Evolutionary conservation across 2,797 vertebrate genomes (phyloP).

Genomic region (Halcyon chelicuti): DNA sequence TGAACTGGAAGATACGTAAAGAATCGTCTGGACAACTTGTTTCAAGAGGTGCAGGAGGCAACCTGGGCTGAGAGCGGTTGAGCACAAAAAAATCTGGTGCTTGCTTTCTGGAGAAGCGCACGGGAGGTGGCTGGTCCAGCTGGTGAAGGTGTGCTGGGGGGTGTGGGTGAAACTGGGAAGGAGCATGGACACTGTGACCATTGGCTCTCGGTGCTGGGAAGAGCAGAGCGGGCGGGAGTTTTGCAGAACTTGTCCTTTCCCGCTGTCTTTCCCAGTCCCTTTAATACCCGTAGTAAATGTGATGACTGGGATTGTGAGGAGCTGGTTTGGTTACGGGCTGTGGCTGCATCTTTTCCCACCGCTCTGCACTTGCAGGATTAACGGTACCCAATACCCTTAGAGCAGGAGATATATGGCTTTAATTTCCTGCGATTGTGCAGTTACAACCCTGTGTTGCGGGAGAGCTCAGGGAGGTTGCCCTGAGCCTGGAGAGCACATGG

Average conservation of each 20-base stretch:
- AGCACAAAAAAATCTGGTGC: background rate
- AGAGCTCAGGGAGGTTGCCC: background rate
- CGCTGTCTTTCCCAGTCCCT: background rate
- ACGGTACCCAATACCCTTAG: fast-evolving
- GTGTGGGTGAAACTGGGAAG: too few species aligned
- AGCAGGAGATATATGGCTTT: background rate
- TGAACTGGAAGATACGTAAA: background rate
- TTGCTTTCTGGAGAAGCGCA: background rate
- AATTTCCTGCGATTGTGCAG: background rate
- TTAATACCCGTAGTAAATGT: fast-evolving
- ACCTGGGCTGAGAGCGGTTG: fast-evolving
- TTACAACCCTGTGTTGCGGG: background rate
- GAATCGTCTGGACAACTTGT: background rate
- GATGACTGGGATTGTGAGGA: background rate
- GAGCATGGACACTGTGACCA: fast-evolving
- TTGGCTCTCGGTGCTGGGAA: background rate
- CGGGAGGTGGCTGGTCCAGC: fast-evolving
- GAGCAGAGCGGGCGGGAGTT: background rate
- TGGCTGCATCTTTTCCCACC: background rate
- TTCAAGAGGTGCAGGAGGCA: background rate
- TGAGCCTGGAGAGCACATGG: fast-evolving
- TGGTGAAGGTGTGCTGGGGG: background rate
- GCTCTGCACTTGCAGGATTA: background rate
- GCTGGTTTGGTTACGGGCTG: background rate
- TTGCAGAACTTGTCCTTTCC: background rate